Percentiles rank a stretch among this genome's conserved stretches.
phyloP scores from a whole-genome alignment of 2,797 vertebrate species.

The Tragopan temminckii region DNA sequence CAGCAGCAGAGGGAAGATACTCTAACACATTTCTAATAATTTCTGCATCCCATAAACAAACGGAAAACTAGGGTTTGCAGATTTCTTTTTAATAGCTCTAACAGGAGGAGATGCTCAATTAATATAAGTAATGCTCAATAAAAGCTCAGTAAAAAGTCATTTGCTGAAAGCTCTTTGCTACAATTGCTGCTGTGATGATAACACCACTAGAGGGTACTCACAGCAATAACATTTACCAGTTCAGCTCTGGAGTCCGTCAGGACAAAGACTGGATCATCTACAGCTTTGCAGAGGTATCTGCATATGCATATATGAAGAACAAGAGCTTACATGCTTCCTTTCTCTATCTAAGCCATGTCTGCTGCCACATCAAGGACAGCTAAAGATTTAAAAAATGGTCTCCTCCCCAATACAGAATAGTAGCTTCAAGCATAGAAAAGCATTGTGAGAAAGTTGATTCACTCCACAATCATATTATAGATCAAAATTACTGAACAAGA shows the following conservation, averaged over 20 bases:
- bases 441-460: background rate
- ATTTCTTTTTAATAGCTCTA: background rate
- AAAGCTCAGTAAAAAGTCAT: background rate
- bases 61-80: background rate
- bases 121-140: background rate
- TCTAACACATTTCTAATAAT: background rate
- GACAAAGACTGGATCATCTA: background rate
- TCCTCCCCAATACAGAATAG: background rate
- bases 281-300: background rate
- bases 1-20: background rate
- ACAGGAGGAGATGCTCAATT: background rate
- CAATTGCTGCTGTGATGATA: background rate
- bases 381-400: background rate
- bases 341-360: background rate
- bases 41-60: background rate
- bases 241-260: background rate
- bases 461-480: background rate
- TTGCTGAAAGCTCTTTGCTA: background rate
- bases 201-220: slow-evolving; percentile 68
- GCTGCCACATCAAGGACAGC: background rate
- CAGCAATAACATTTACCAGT: background rate
- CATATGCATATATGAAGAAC: background rate
- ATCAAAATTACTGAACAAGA: background rate
- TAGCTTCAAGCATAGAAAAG: background rate
- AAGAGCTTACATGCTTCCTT: background rate